These are phyloP conservation scores for Potamarius usumacintae DNA, from an alignment of 2,113 vertebrate species.

Conservation along the genomic window DNA sequence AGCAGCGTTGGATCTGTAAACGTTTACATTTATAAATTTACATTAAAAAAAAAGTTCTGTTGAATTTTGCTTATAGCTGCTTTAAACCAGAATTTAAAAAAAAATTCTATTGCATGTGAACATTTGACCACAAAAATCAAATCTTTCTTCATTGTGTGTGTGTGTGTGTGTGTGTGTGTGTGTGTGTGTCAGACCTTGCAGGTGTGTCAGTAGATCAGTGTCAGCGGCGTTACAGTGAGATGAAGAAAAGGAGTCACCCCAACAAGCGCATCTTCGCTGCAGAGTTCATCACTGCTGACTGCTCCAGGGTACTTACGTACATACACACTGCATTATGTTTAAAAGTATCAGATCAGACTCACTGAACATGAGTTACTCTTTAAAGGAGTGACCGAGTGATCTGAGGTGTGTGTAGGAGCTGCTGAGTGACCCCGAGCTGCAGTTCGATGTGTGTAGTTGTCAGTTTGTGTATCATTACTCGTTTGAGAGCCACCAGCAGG, in stretches of 20 bases:
- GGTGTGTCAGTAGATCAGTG: conserved; percentile 92
- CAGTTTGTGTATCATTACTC: conserved; percentile 98
- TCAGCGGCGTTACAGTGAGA: conserved; percentile 85
- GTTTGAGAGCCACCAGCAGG: conserved; percentile 89
- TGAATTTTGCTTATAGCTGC: background rate
- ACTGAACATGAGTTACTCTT: too few species aligned
- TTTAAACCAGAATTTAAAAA: background rate
- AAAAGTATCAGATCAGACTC: too few species aligned
- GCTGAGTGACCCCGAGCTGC: conserved; percentile 72
- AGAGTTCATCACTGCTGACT: conserved; percentile 92
- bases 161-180: background rate
- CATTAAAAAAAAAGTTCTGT: background rate
- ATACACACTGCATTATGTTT: conserved; percentile 15
- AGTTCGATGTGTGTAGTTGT: conserved; percentile 94
- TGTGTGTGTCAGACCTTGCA: conserved; percentile 81
- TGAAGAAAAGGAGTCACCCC: conserved; percentile 78
- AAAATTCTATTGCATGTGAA: background rate
- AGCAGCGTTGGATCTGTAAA: background rate
- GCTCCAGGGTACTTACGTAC: conserved; percentile 89
- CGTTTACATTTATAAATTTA: background rate
- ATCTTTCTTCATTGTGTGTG: background rate
- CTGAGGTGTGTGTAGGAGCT: conserved; percentile 74
- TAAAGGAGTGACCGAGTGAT: background rate
- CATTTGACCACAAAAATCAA: background rate
- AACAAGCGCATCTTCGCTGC: conserved; percentile 83